Base-by-base conservation (phyloP, 2,797 vertebrate species). In the Taenioides sp. region DNA sequence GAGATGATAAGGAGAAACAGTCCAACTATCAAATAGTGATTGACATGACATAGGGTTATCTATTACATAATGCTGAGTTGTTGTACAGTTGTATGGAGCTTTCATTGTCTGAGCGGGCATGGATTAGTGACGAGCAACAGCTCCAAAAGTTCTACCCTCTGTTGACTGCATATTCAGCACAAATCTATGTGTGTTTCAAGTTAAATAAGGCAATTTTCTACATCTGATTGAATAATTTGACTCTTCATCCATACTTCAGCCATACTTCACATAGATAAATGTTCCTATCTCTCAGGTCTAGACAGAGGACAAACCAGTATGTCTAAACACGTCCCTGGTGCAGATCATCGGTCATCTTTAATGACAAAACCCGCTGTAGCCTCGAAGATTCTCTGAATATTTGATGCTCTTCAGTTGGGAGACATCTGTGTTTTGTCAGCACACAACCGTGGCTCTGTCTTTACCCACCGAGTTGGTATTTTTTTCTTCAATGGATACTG, bases 361-460 rank as follows among this genome's bases (percentile, higher is more conserved):
- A 87, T 81, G 79, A 81, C 78, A 79, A 91, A 88, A 86, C 64
- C 81, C 84, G 80, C 67, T 70, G 58, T 31, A 75, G 67, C 73
- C 78, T 74, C 72, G 80, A 71, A 78, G 70, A 89, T 88, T 85
- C 69, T 84, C 72, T 69, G 50, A 87, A 91, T 89, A 84, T 65
- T 84, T 88, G 74, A 73, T 79, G 18, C 75, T 80, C 74, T 69
- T 69, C 64, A 70, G 80, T 79, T 73, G 27, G 75, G 58, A 84
- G 79, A 88, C 89, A 87, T 90, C 85, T 91, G 88, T 87, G 86
- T 83, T 91, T 87, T 84, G 31, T 83, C 69, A 49, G 75, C 2
- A 18, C 75, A 50, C 63, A 27, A 27, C 72, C 74, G 79, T 86
- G 74, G 62, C 62, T 81, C 66, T 40, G 59, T 75, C 78, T 71